Evolutionary conservation across 2,797 vertebrate species (phyloP).

Genomic region (Melanotaenia parkinsoni): DNA sequence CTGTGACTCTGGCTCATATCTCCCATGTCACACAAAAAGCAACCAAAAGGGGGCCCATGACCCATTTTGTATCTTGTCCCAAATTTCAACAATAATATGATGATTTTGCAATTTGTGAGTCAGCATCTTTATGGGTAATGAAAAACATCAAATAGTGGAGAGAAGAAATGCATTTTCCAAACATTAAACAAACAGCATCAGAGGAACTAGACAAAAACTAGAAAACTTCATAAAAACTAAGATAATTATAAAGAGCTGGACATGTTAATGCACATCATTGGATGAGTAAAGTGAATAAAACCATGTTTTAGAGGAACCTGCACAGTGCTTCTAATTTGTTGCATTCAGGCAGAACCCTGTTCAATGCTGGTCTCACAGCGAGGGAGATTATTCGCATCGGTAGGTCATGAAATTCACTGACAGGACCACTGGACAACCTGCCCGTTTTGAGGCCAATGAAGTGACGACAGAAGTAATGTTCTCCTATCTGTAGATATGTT

Average conservation of each 20-base stretch:
- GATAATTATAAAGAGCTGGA: constrained; percentile 21
- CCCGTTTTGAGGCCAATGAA: constrained; percentile 27
- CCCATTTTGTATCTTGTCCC: constrained; percentile 40
- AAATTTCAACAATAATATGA: constrained; percentile 42
- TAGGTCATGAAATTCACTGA: constrained; percentile 55
- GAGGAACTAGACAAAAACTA: constrained; percentile 8
- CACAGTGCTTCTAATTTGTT: constrained; percentile 44
- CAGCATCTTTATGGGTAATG: constrained; percentile 22
- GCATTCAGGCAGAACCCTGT: constrained; percentile 51
- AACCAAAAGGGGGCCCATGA: constrained; percentile 46
- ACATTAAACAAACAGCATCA: constrained; percentile 7
- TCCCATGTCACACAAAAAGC: constrained; percentile 48
- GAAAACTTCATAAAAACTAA: constrained; percentile 13
- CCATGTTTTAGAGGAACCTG: constrained; percentile 35
- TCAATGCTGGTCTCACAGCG: constrained; percentile 43
- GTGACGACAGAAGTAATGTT: constrained; percentile 31
- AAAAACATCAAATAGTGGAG: not conserved
- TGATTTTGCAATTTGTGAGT: constrained; percentile 16
- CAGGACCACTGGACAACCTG: constrained; percentile 40
- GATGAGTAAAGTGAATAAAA: constrained; percentile 23
- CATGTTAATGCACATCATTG: constrained; percentile 37
- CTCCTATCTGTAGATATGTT: constrained; percentile 14
- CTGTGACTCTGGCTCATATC: constrained; percentile 41
- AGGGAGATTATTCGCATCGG: constrained; percentile 57
- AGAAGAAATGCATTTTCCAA: constrained; percentile 4